Conservation (phyloP, 2,113 vertebrate species). For the Kryptolebias marmoratus region DNA sequence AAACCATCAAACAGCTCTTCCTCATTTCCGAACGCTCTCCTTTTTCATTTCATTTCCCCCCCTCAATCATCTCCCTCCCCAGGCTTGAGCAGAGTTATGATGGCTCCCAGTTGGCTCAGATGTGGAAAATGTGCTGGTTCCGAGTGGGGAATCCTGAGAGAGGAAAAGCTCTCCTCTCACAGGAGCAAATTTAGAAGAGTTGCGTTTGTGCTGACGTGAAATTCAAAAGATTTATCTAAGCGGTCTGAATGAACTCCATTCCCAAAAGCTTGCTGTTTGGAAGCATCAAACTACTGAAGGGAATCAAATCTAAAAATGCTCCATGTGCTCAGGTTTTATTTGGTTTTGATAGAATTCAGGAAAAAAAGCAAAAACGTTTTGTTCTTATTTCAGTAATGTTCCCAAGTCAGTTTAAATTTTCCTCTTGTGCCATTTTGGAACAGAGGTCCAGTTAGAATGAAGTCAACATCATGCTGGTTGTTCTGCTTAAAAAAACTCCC, state of each 20-base stretch:
- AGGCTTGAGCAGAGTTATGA: constrained; percentile 37
- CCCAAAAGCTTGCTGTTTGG: constrained; percentile 15
- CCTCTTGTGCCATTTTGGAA: not conserved
- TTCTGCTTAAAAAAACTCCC: constrained; percentile 3
- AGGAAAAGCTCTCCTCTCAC: constrained; percentile 3
- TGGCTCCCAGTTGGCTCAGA: constrained; percentile 32
- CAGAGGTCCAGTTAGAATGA: constrained; percentile 7
- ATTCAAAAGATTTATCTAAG: not conserved
- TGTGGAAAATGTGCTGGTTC: constrained; percentile 49
- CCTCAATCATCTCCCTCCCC: not conserved
- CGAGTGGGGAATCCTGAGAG: constrained; percentile 25
- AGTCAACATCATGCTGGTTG: constrained; percentile 2
- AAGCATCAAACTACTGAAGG: not conserved
- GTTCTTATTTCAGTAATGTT: not conserved
- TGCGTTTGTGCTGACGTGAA: constrained; percentile 10
- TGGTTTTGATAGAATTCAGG: not conserved
- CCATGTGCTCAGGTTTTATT: not conserved
- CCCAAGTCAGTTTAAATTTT: not conserved
- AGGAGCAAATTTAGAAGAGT: constrained; percentile 28
- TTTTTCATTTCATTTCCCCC: not conserved
- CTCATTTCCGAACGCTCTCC: not conserved
- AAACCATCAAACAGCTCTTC: constrained; percentile 40
- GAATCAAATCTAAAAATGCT: constrained; percentile 11
- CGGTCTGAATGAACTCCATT: not conserved
- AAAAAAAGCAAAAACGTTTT: not conserved